These are phyloP conservation scores for Cerceris rybyensis DNA, from an alignment of 2,888 invertebrate species.

Conservation along the genomic window DNA sequence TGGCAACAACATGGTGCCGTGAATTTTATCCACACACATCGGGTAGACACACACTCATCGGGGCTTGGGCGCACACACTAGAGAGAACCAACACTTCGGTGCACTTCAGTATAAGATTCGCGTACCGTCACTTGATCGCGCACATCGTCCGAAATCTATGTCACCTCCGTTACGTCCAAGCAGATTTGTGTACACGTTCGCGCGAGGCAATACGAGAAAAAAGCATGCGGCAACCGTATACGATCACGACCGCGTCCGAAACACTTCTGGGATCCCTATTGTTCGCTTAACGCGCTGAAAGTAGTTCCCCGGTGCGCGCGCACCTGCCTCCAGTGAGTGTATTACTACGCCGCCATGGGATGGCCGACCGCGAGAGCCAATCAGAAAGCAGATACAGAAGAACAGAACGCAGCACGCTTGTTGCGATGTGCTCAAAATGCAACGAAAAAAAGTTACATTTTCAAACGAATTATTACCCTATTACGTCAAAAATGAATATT, in stretches of 20 bases:
- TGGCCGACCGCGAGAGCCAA: conserved; percentile 71
- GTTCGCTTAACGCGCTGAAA: conserved; percentile 81
- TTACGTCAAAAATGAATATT: no score
- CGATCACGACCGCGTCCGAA: conserved; percentile 80
- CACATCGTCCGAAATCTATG: conserved; percentile 66
- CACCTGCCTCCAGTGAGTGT: conserved; percentile 73
- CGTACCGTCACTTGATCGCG: conserved; percentile 70
- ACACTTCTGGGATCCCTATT: conserved; percentile 81
- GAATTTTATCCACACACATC: conserved; percentile 73
- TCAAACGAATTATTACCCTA: not conserved
- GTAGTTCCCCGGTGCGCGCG: conserved; percentile 80
- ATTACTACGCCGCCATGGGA: conserved; percentile 68
- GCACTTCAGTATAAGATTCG: conserved; percentile 57
- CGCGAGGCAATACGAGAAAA: conserved; percentile 66
- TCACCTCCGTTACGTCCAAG: conserved; percentile 48
- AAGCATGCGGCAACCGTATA: conserved; percentile 73
- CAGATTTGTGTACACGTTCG: conserved; percentile 68
- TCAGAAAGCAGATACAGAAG: conserved; percentile 47
- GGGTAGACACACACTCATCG: conserved; percentile 77
- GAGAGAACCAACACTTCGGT: conserved; percentile 61
- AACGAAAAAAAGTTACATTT: not conserved
- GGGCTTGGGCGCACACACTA: conserved; percentile 76
- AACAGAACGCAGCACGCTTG: conserved; percentile 40
- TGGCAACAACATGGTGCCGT: conserved; percentile 76
- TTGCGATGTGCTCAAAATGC: not conserved